Evolutionary conservation across 2,797 vertebrate species (phyloP), one percentile per base, ranked within the genome.

Genomic region (Schizothorax lantsangensis): DNA sequence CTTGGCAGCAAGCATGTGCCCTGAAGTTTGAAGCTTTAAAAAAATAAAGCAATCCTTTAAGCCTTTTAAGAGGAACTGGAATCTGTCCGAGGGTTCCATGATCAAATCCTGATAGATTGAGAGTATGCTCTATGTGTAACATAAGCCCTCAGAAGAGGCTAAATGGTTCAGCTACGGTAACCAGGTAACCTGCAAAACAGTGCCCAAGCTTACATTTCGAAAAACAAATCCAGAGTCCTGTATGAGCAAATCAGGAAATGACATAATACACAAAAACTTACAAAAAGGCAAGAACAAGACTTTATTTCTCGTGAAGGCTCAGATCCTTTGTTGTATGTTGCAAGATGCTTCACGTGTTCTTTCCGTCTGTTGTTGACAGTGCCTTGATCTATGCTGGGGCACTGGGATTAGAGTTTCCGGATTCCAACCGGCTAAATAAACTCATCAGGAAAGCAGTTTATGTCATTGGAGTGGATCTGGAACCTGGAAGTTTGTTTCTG

Each of bases 181-280:
- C 93, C 92, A 92, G 92, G 94, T 93, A 93, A 94, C 93, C 1
- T 84, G 68, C 52, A 91, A 93, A 93, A 95, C 91, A 94, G 84
- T 88, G 89, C 91, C 89, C 91, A 92, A 93, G 92, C 90, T 91
- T 72, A 71, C 36, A 79, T 19, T 43, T 23, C 6, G 11, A 82
- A 85, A 91, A 84, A 88, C 59, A 47, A 86, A 86, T 87, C 82
- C 49, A 72, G n/a, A 85, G 47, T 72, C 26, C 17, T 36, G 75
- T 59, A 85, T 59, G 49, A 85, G 84, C 75, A 85, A 72, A 5
- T 79, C 64, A 80, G 77, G 77, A 85, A 85, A 85, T 85, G 5
- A 85, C 49, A 79, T 79, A 69, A 85, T 79, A 52, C 9, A 82
- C 12, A 47, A 36, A 68, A 40, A 47, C 38, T 38, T 85, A 57